These are phyloP conservation scores for Megaptera novaeangliae DNA, from an alignment of 2,113 vertebrate species.

Conservation along the genomic window DNA sequence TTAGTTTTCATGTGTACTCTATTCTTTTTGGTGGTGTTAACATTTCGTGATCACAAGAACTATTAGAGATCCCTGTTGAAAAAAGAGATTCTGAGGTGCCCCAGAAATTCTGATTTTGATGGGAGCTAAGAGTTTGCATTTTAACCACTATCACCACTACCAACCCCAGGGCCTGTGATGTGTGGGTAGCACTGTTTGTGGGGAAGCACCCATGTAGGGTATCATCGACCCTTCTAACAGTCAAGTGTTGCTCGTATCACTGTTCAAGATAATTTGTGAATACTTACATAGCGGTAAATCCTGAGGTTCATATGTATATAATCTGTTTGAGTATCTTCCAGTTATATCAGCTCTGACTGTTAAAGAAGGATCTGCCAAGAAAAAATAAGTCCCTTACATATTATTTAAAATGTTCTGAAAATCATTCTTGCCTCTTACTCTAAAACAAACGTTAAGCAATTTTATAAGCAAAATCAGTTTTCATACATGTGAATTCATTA, in stretches of 20 bases:
- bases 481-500: not conserved
- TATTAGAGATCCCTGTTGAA: not conserved
- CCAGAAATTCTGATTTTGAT: not conserved
- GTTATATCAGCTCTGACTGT: constrained; percentile 93
- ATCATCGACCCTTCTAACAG: no score
- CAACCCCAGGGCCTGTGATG: not conserved
- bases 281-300: constrained; percentile 88
- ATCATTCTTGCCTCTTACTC: not conserved
- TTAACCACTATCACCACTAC: not conserved
- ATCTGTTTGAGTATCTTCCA: constrained; percentile 89
- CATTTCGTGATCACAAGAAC: not conserved
- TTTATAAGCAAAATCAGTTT: not conserved
- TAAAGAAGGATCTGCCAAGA: constrained; percentile 90
- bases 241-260: not conserved
- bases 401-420: not conserved
- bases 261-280: not conserved
- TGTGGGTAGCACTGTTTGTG: not conserved
- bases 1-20: not conserved
- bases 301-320: constrained; percentile 90
- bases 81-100: not conserved
- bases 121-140: not conserved
- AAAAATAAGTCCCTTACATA: not conserved
- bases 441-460: not conserved
- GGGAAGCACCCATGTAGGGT: not conserved
- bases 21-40: not conserved